These are phyloP conservation scores for Margaritifera margaritifera DNA, from an alignment of 2,888 invertebrate genomes.

Conservation along the genomic window DNA sequence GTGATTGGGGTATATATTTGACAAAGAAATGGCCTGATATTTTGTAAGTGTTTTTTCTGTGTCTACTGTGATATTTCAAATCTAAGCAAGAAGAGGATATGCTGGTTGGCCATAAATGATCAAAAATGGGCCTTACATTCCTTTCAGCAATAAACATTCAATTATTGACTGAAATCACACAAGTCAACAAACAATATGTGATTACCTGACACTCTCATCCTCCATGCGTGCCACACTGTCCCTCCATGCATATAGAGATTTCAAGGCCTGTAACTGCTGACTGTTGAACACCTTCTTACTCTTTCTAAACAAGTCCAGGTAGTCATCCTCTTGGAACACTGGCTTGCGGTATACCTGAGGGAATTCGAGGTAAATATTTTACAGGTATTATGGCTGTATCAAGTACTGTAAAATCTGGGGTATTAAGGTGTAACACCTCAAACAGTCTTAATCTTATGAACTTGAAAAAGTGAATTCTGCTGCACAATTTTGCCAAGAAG, in stretches of 20 bases:
- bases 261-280: slow-evolving; percentile 87
- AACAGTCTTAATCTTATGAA: too few species aligned
- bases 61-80: too few species aligned
- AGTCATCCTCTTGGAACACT: slow-evolving; percentile 80
- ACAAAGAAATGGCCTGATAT: not conserved
- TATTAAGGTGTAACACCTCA: too few species aligned
- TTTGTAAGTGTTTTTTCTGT: too few species aligned
- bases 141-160: too few species aligned
- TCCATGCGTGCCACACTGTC: slow-evolving; percentile 87
- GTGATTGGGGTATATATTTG: not conserved
- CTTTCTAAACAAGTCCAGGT: slow-evolving; percentile 84
- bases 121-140: too few species aligned
- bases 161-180: too few species aligned
- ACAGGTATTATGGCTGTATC: too few species aligned
- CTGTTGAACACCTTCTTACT: slow-evolving; percentile 88
- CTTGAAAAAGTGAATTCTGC: too few species aligned
- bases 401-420: too few species aligned
- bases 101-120: not conserved
- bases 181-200: slow-evolving; percentile 1
- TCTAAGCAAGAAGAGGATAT: not conserved
- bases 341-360: slow-evolving; percentile 86
- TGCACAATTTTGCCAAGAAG: too few species aligned
- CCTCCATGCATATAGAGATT: slow-evolving; percentile 89
- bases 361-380: not conserved
- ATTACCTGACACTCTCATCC: slow-evolving; percentile 90